Evolutionary conservation across 2,113 vertebrate species (phyloP).

Genomic region (Budorcas taxicolor): DNA sequence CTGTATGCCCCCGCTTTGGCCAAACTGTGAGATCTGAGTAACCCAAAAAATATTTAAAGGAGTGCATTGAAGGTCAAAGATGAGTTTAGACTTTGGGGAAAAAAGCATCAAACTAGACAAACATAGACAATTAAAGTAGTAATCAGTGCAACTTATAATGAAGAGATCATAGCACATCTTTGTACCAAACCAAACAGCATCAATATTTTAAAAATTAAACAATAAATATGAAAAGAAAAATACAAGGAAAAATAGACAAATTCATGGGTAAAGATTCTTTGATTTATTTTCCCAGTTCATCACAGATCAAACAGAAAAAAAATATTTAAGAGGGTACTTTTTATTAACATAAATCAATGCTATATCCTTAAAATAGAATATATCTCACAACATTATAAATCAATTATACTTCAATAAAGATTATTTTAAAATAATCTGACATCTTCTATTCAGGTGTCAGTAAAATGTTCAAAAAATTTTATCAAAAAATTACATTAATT

Average conservation of each 20-base stretch:
- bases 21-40: background rate
- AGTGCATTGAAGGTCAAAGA: rapidly evolving
- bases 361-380: background rate
- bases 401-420: background rate
- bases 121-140: background rate
- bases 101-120: background rate
- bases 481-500: background rate
- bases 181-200: background rate
- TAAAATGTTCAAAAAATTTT: background rate
- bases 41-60: background rate
- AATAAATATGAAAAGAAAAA: background rate
- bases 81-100: background rate
- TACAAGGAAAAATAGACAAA: background rate
- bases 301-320: background rate
- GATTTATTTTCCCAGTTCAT: background rate
- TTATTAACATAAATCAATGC: background rate
- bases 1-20: background rate
- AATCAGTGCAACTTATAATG: background rate
- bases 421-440: background rate
- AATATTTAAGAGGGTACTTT: background rate
- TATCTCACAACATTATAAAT: background rate
- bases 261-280: background rate
- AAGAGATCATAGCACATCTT: background rate
- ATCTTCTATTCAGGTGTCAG: background rate
- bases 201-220: background rate